These are phyloP conservation scores for Columba guinea DNA, from an alignment of 2,797 vertebrate species.

Conservation along the genomic window DNA sequence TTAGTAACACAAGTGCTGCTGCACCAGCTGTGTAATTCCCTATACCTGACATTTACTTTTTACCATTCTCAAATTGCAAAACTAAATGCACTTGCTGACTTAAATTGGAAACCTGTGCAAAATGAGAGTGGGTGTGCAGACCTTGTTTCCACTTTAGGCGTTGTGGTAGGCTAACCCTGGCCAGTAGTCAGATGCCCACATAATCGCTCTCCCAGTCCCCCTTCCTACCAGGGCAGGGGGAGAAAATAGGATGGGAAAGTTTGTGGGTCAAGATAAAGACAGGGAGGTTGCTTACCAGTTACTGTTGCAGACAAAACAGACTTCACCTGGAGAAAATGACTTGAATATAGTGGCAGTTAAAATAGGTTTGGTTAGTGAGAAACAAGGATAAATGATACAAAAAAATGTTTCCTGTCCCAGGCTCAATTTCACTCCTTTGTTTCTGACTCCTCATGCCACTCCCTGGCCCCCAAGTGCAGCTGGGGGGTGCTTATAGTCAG, in stretches of 20 bases:
- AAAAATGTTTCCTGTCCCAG: background rate
- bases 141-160: background rate
- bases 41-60: background rate
- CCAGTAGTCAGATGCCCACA: background rate
- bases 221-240: background rate
- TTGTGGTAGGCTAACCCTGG: background rate
- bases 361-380: background rate
- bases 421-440: background rate
- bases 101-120: background rate
- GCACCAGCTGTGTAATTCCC: background rate
- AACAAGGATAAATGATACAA: background rate
- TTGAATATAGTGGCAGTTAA: background rate
- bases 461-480: too few relatives aligned
- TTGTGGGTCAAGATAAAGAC: background rate
- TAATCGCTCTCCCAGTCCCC: rapidly evolving
- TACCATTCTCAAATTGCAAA: background rate
- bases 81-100: background rate
- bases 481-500: background rate
- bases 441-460: background rate
- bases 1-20: background rate
- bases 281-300: background rate
- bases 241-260: background rate
- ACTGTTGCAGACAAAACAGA: background rate
- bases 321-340: background rate
- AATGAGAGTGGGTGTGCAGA: background rate